Base-by-base conservation (phyloP, 2,113 vertebrate species). In the Onychostoma macrolepis region DNA sequence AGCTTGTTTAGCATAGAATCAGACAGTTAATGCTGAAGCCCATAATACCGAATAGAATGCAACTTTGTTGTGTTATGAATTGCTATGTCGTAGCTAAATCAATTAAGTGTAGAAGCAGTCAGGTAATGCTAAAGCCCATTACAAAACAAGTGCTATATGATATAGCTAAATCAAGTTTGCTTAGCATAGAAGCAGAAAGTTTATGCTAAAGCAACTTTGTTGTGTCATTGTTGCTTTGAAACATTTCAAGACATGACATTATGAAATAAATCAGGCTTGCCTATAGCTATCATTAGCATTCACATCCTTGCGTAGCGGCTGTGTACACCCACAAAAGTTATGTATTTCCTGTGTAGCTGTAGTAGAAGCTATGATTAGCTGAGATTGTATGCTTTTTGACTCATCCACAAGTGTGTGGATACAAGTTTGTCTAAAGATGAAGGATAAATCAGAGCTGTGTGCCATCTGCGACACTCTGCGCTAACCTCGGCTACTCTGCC, bases 401-500 rank as follows among this genome's bases (percentile, higher is more conserved):
- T 41, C 78, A 80, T 80, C 48, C 30, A 41, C 78, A 80, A 80
- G 53, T 13, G 24, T 63, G 6, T 26, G 56, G 3, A 26, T 41
- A 26, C 2, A 3, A 61, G 45, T 56, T 33, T 33, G n/a, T 19
- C 6, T 17, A 17, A 50, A 77, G 24, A 48, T 28, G 11, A 48
- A 19, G 30, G 79, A 63, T 43, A 67, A 21, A 82, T 82, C 38
- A 65, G 24, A 65, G 24, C 53, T 24, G 28, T 38, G 30, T 61
- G 24, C n/a, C 45, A 78, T 78, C 28, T 50, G 12, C 1, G 43
- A 48, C 75, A 72, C 13, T 53, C n/a, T 28, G 24, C 12, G 19
- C 65, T 50, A 83, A 83, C 81, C 81, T 83, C 41, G 21, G 33
- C 80, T 38, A 65, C 36, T 69, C 80, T 48, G 7, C 17, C 43